Percentiles rank a stretch among this genome's conserved stretches.
Conservation (phyloP, 2,888 invertebrate genomes). For the Ornithoptera alexandrae region DNA sequence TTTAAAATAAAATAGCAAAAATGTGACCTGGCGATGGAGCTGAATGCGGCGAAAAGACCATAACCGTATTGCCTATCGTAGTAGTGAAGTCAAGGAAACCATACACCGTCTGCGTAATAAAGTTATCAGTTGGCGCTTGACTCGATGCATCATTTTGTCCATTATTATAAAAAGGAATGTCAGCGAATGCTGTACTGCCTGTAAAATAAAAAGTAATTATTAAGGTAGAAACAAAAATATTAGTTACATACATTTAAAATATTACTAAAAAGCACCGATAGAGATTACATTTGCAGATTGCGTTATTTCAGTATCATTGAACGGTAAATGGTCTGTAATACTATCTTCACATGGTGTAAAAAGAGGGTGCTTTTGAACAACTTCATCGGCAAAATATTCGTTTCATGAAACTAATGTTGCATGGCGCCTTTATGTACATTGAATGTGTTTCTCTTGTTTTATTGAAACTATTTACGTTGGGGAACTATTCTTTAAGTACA, state of each 20-base stretch:
- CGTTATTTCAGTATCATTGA: slow-evolving; percentile 70
- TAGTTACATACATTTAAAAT: background rate
- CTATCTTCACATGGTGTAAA: slow-evolving; percentile 59
- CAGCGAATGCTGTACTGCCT: slow-evolving; percentile 41
- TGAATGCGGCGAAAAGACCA: slow-evolving; percentile 96
- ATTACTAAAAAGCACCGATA: background rate
- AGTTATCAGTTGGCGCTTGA: slow-evolving; percentile 37
- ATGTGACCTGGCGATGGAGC: slow-evolving; percentile 84
- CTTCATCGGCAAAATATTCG: slow-evolving; percentile 51
- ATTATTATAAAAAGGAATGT: slow-evolving; percentile 51
- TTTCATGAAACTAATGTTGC: slow-evolving; percentile 57
- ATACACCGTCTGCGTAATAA: slow-evolving; percentile 93
- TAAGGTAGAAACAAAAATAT: background rate
- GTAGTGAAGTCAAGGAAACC: slow-evolving; percentile 97
- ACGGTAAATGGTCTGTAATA: slow-evolving; percentile 68
- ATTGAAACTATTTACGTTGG: background rate
- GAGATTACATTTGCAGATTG: slow-evolving; percentile 35
- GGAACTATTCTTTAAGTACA: too few species aligned
- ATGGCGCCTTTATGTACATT: slow-evolving; percentile 38
- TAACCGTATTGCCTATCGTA: slow-evolving; percentile 95
- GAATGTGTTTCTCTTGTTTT: background rate
- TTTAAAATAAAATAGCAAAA: slow-evolving; percentile 26
- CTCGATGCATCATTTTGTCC: slow-evolving; percentile 37
- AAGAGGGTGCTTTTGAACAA: slow-evolving; percentile 52
- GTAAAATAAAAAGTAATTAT: slow-evolving; percentile 31